phyloP scores from a whole-genome alignment of 2,113 vertebrate species.

The Perccottus glenii region DNA sequence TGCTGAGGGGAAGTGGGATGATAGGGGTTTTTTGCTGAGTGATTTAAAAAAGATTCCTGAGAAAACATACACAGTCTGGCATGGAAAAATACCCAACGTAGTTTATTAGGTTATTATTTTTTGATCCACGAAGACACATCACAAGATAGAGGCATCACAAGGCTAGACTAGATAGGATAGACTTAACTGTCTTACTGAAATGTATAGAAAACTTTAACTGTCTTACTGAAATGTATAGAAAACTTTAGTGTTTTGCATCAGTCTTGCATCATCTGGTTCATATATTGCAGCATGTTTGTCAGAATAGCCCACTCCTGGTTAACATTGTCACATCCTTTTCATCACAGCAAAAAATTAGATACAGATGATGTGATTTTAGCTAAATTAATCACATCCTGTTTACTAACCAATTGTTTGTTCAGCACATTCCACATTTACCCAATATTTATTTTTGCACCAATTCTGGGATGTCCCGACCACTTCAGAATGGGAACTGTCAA shows the following conservation, averaged over 20 bases:
- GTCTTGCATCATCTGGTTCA: neutral
- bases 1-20: slow-evolving; percentile 59
- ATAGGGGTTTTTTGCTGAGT: slow-evolving; percentile 60
- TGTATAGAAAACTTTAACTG: neutral
- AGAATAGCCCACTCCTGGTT: neutral
- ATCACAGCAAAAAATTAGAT: neutral
- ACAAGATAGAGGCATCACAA: neutral
- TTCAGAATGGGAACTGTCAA: too few relatives aligned
- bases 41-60: slow-evolving; percentile 47
- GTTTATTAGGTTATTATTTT: neutral
- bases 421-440: too few relatives aligned
- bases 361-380: neutral
- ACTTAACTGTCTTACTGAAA: too few relatives aligned
- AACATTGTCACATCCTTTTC: neutral
- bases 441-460: too few relatives aligned
- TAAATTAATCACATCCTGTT: neutral
- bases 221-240: neutral
- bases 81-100: neutral
- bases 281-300: neutral
- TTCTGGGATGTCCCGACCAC: too few relatives aligned
- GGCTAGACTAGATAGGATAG: too few relatives aligned
- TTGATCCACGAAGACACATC: neutral
- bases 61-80: slow-evolving; percentile 26
- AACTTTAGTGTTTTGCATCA: too few relatives aligned
- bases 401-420: too few relatives aligned